phyloP scores from a whole-genome alignment of 1,140 invertebrate species.

The Cherax quadricarinatus region DNA sequence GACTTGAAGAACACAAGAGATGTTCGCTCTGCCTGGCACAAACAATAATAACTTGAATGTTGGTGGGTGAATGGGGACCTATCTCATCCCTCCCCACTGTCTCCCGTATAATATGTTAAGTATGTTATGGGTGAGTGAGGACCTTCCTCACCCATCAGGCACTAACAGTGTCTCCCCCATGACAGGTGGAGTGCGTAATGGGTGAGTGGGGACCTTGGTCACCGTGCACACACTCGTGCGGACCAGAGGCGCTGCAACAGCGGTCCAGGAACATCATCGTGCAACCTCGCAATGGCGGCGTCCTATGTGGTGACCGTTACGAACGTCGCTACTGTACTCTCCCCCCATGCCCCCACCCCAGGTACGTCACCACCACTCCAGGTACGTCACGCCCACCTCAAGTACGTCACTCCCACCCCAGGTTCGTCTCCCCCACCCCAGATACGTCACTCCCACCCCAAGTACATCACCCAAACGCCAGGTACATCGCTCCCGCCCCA shows the following conservation, averaged over 20 bases:
- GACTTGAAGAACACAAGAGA: no score
- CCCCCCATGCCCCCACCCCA: slow-evolving; percentile 30
- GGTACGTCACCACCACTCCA: slow-evolving; percentile 22
- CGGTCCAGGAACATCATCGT: slow-evolving; percentile 56
- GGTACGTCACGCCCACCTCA: background rate
- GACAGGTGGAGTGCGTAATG: slow-evolving; percentile 70
- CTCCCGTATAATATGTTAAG: no score
- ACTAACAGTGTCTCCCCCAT: background rate
- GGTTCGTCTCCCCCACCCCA: no score
- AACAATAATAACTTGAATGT: no score
- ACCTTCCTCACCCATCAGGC: no score
- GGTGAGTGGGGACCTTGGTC: slow-evolving; percentile 73
- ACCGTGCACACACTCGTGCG: slow-evolving; percentile 72
- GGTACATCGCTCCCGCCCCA: no score
- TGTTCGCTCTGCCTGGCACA: no score
- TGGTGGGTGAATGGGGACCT: slow-evolving; percentile 30
- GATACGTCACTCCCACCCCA: no score
- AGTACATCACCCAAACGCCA: no score
- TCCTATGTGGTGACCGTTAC: slow-evolving; percentile 51
- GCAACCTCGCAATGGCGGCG: slow-evolving; percentile 46
- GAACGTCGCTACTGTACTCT: slow-evolving; percentile 63
- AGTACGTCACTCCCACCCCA: no score
- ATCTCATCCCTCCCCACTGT: no score
- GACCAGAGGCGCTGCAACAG: slow-evolving; percentile 70
- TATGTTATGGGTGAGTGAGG: no score